Conservation (phyloP, 2,113 vertebrate species). For the Semnornis frantzii region DNA sequence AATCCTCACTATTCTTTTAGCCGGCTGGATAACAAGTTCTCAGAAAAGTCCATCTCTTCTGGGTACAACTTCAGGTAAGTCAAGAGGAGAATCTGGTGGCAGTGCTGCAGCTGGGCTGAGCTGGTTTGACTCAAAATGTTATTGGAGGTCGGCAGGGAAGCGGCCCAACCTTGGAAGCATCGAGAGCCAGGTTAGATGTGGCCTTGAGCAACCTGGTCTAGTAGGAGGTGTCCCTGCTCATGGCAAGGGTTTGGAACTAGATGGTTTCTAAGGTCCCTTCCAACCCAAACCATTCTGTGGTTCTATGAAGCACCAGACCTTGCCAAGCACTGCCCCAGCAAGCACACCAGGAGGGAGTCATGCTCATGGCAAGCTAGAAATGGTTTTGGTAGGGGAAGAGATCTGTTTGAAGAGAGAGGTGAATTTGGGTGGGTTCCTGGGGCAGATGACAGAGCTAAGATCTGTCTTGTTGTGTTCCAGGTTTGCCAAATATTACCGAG, state of each 20-base stretch:
- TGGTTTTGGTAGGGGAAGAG: neutral
- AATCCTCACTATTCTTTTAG: constrained; percentile 90
- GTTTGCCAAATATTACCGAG: constrained; percentile 89
- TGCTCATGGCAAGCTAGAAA: neutral
- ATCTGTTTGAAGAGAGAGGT: neutral
- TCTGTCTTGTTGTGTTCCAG: constrained; percentile 55
- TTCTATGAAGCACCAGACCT: neutral
- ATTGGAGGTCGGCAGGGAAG: neutral
- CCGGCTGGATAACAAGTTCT: constrained; percentile 83
- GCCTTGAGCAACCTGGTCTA: no score
- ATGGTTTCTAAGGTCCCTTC: no score
- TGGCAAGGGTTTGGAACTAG: no score
- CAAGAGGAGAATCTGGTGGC: neutral
- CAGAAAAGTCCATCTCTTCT: constrained; percentile 79
- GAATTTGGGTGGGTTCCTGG: neutral
- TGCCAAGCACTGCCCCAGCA: neutral
- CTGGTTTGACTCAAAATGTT: neutral
- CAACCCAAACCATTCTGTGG: no score
- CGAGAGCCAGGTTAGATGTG: no score
- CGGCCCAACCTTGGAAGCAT: no score
- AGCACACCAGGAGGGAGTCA: neutral
- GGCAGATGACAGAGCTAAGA: neutral
- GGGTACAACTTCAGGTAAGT: constrained; percentile 96
- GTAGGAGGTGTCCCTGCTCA: no score
- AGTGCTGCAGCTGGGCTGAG: neutral